A percentile compares a stretch with the other conserved stretches of the same genome.
Conservation (phyloP, 2,113 vertebrate genomes). For the Verasper variegatus region DNA sequence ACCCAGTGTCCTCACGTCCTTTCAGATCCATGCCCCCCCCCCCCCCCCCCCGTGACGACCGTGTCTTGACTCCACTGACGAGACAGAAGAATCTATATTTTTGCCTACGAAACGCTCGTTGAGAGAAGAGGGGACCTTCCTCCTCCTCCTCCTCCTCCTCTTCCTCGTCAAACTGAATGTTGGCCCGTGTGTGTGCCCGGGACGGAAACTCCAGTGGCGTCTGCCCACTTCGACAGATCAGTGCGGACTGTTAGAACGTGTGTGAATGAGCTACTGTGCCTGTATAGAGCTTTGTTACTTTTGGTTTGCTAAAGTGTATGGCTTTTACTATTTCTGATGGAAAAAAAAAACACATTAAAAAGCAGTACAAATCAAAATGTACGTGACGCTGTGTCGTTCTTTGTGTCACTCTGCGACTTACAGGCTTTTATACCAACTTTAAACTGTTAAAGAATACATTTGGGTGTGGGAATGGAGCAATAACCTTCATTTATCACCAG, state of each 20-base stretch:
- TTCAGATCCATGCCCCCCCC: conserved; percentile 2
- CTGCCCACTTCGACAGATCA: conserved; percentile 51
- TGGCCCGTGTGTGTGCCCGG: conserved; percentile 38
- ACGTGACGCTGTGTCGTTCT: conserved; percentile 27
- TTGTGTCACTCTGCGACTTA: not conserved
- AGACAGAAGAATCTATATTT: conserved; percentile 36
- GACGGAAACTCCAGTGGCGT: conserved; percentile 52
- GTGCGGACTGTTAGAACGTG: conserved; percentile 75
- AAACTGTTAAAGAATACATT: too few species aligned
- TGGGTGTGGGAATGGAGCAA: too few species aligned
- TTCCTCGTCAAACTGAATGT: conserved; percentile 56
- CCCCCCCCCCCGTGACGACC: not conserved
- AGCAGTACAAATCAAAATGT: conserved; percentile 84
- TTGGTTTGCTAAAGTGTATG: conserved; percentile 91
- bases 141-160: not conserved
- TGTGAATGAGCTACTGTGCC: conserved; percentile 86
- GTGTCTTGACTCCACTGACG: conserved; percentile 25
- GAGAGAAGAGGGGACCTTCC: conserved; percentile 30
- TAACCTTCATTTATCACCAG: too few species aligned
- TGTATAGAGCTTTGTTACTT: conserved; percentile 87
- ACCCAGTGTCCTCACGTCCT: conserved; percentile 30
- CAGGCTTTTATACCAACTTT: not conserved
- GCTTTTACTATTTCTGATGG: conserved; percentile 89
- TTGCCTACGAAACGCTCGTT: conserved; percentile 37
- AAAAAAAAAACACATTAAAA: conserved; percentile 80